phyloP scores from a whole-genome alignment of 2,888 invertebrate species.

The Myopa tessellatipennis region DNA sequence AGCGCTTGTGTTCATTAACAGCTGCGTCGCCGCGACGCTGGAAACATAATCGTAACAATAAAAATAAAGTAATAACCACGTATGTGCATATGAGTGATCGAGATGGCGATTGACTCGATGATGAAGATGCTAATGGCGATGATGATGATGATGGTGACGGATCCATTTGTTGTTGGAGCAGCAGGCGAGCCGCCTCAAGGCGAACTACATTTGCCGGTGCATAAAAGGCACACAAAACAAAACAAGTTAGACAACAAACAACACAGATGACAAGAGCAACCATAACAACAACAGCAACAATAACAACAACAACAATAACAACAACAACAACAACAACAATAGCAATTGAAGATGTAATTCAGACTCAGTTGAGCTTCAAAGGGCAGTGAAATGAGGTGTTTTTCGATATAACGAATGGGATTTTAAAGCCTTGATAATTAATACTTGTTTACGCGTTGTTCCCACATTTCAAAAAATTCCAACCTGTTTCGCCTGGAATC shows the following conservation, averaged over 20 bases:
- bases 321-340: background rate
- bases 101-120: slow-evolving; percentile 22
- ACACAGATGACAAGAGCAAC: background rate
- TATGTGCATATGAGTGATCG: background rate
- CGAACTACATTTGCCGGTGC: slow-evolving; percentile 29
- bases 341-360: slow-evolving; percentile 8
- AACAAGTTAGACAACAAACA: slow-evolving; percentile 16
- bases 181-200: slow-evolving; percentile 38
- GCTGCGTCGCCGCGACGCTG: background rate
- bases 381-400: no score
- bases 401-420: no score
- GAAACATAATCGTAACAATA: slow-evolving; percentile 20
- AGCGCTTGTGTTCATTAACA: background rate
- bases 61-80: slow-evolving; percentile 11
- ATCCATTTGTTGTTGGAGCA: slow-evolving; percentile 34
- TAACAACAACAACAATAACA: background rate
- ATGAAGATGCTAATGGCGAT: slow-evolving; percentile 16
- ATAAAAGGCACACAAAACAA: slow-evolving; percentile 17
- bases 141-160: slow-evolving; percentile 37
- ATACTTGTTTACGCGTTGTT: no score
- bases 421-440: no score
- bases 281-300: slow-evolving; percentile 14
- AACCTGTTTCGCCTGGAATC: no score
- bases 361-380: no score
- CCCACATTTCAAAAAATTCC: no score